Evolutionary conservation across 2,797 vertebrate species (phyloP).

Genomic region (Selene dorsalis): DNA sequence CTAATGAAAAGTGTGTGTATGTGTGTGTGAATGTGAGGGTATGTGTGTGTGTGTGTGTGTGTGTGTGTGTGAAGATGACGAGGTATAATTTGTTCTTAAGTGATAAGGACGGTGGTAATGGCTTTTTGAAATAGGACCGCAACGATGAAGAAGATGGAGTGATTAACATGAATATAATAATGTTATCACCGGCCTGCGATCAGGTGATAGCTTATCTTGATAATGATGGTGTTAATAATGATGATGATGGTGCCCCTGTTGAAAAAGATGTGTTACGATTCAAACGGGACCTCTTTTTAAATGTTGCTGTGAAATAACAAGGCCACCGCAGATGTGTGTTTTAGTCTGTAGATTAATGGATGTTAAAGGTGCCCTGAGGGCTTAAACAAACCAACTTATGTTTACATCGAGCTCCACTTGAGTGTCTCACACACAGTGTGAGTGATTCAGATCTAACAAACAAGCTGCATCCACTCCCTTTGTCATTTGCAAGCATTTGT

Average conservation of each 20-base stretch:
- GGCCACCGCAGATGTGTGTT: background rate
- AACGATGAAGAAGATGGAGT: constrained; percentile 58
- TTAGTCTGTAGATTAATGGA: background rate
- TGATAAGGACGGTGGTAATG: constrained; percentile 74
- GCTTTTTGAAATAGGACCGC: constrained; percentile 67
- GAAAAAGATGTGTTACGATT: constrained; percentile 17
- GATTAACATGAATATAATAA: constrained; percentile 71
- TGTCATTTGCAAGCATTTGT: background rate
- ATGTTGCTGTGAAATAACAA: background rate
- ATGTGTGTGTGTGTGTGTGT: constrained; percentile 1
- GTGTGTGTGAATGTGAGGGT: constrained; percentile 1
- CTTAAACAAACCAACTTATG: background rate
- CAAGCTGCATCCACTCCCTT: background rate
- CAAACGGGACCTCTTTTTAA: constrained; percentile 6
- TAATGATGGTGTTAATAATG: constrained; percentile 53
- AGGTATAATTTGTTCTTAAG: constrained; percentile 73
- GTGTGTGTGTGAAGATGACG: constrained; percentile 42
- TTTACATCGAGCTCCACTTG: background rate
- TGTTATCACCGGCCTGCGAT: constrained; percentile 65
- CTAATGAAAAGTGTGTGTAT: constrained; percentile 38
- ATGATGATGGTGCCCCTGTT: constrained; percentile 27
- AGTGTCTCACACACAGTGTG: background rate
- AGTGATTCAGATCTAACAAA: background rate
- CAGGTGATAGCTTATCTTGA: constrained; percentile 54
- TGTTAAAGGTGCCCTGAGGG: background rate